These are phyloP conservation scores for Entomobrya multifasciata DNA, from an alignment of 2,888 invertebrate species.

Conservation along the genomic window DNA sequence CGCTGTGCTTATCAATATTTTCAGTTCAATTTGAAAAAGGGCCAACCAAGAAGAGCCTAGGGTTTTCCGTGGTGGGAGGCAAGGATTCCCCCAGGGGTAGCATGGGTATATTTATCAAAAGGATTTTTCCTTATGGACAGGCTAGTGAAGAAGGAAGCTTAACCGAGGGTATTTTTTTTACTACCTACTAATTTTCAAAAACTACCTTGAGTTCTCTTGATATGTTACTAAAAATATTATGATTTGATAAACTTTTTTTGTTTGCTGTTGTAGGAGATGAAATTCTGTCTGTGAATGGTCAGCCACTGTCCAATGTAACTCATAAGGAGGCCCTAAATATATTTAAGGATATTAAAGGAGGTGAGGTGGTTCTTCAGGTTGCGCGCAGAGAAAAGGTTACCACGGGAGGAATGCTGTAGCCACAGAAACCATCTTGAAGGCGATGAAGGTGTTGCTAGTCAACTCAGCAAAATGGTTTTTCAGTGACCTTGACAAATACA, in stretches of 20 bases:
- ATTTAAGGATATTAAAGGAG: constrained; percentile 94
- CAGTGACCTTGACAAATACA: too few relatives aligned
- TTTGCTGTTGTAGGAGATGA: constrained; percentile 87
- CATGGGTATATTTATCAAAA: constrained; percentile 94
- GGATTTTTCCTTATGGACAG: constrained; percentile 92
- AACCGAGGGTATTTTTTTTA: constrained; percentile 87
- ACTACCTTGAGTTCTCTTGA: too few relatives aligned
- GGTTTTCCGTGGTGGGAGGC: constrained; percentile 95
- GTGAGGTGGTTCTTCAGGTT: constrained; percentile 81
- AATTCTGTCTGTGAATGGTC: constrained; percentile 93
- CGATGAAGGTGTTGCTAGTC: neutral
- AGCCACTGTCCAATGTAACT: constrained; percentile 90
- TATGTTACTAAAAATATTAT: too few relatives aligned
- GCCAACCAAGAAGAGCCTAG: constrained; percentile 90
- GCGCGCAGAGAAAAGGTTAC: constrained; percentile 75
- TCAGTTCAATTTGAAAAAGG: constrained; percentile 85
- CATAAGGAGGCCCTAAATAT: constrained; percentile 94
- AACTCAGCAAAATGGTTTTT: too few relatives aligned
- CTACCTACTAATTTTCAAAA: too few relatives aligned
- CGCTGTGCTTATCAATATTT: constrained; percentile 78
- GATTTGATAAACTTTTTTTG: too few relatives aligned
- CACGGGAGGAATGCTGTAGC: neutral
- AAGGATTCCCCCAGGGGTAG: constrained; percentile 91
- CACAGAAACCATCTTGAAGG: neutral
- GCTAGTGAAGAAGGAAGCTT: constrained; percentile 91